These are phyloP conservation scores for Gastrophryne carolinensis DNA, from an alignment of 2,797 vertebrate genomes.

Conservation along the genomic window DNA sequence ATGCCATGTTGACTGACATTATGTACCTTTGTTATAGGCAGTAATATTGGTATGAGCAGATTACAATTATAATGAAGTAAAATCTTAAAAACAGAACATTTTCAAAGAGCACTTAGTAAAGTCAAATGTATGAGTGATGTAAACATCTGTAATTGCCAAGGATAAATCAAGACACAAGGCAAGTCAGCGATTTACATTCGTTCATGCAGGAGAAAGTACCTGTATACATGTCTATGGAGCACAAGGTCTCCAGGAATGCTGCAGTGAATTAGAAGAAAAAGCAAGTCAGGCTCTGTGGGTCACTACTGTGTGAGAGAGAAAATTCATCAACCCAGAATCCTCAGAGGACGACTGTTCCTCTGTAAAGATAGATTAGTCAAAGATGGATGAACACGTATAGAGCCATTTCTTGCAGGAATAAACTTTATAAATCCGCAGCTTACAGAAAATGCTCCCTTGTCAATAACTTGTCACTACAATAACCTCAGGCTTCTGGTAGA, in stretches of 20 bases:
- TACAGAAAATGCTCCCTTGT: slow-evolving; percentile 33
- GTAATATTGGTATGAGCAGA: not conserved
- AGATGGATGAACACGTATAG: slow-evolving; percentile 57
- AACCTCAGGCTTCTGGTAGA: slow-evolving; percentile 12
- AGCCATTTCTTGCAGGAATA: slow-evolving; percentile 60
- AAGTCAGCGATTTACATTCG: slow-evolving; percentile 59
- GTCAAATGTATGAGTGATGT: slow-evolving; percentile 21
- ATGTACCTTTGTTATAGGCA: not conserved
- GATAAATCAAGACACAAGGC: slow-evolving; percentile 45
- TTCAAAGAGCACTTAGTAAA: not conserved
- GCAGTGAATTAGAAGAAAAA: slow-evolving; percentile 69
- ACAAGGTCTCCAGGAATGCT: slow-evolving; percentile 65
- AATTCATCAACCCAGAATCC: slow-evolving; percentile 66
- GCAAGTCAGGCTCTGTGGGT: slow-evolving; percentile 63
- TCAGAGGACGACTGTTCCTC: slow-evolving; percentile 61
- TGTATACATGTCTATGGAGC: slow-evolving; percentile 57
- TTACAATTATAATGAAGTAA: not conserved
- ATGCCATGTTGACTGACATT: not conserved
- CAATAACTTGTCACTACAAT: slow-evolving; percentile 46
- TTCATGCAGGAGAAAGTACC: slow-evolving; percentile 56
- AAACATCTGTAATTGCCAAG: too few relatives aligned
- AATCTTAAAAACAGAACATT: not conserved
- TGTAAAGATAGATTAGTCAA: slow-evolving; percentile 63
- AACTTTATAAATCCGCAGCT: slow-evolving; percentile 53
- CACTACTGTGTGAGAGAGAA: slow-evolving; percentile 67